phyloP scores from a whole-genome alignment of 1,140 invertebrate species.

The Leptinotarsa undecemlineata region DNA sequence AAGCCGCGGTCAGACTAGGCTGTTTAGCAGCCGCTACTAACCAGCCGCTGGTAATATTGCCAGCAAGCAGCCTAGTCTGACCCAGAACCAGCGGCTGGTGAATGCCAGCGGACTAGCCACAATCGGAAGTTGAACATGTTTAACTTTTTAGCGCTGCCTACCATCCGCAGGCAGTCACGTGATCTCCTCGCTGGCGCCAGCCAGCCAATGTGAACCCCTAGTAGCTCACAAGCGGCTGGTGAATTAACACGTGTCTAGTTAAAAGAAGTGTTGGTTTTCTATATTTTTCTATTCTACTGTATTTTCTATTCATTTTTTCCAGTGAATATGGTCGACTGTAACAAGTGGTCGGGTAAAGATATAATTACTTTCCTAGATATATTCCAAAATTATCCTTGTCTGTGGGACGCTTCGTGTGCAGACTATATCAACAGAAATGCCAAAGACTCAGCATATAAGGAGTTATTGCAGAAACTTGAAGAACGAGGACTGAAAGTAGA shows the following conservation, averaged over 20 bases:
- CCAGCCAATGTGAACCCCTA: constrained; percentile 21
- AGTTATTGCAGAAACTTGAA: constrained; percentile 15
- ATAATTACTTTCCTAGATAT: constrained; percentile 22
- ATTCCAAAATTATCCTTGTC: constrained; percentile 25
- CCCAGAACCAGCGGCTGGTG: constrained; percentile 23
- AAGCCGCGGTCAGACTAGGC: not conserved
- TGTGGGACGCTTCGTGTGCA: constrained; percentile 25
- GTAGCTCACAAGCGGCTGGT: constrained; percentile 14
- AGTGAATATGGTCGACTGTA: constrained; percentile 21
- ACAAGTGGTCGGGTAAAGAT: constrained; percentile 20
- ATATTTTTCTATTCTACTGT: constrained; percentile 7
- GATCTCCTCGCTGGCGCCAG: constrained; percentile 13
- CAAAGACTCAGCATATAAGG: constrained; percentile 17
- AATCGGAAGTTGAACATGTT: constrained; percentile 26
- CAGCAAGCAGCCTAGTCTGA: constrained; percentile 8
- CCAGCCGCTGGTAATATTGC: too few relatives aligned
- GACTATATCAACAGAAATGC: constrained; percentile 25
- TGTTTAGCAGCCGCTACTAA: too few relatives aligned
- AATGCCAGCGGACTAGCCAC: constrained; percentile 19
- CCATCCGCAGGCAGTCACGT: constrained; percentile 17
- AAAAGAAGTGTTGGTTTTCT: not conserved
- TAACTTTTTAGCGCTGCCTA: constrained; percentile 19
- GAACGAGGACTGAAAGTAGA: constrained; percentile 23
- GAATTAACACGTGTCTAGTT: constrained; percentile 4
- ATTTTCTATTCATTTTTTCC: constrained; percentile 16